Base-by-base conservation (phyloP, 2,888 invertebrate genomes). In the Strigamia transsilvanica region DNA sequence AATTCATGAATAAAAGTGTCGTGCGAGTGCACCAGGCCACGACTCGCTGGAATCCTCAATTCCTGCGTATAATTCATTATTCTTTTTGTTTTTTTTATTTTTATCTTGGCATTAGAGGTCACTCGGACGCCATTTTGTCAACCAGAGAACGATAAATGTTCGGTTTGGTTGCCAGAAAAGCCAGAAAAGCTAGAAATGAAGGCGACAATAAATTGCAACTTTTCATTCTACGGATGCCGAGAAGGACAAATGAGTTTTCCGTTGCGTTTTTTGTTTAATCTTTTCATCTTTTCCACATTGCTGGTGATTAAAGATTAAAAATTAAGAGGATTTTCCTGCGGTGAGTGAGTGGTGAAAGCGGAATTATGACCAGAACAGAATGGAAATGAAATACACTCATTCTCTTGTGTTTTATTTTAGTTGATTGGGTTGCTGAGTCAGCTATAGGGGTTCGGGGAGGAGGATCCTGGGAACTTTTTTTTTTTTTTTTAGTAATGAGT, bases 71-170 rank as follows among this genome's bases (percentile, higher is more conserved):
- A n/a, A 61, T 42, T 42, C 42, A 61, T 61, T 13, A n/a, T 61
- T 61, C 1, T 15, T 61, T 13, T 61, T n/a, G 2, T 9, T n/a
- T n/a, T n/a, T n/a, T n/a, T n/a, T n/a, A n/a, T 12, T 61, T 23
- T 61, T 18, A 12, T 23, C 7, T 0, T 66, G 27, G 1, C 4
- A 38, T 6, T 0, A 2, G 61, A 66, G 61, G 61, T 66, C 61
- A 66, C 61, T 66, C 12, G 61, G 61, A 23, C 61, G 61, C 61
- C 61, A 66, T 66, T 66, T 66, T 46, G 46, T 46, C 15, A 46
- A 46, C 46, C 0, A 46, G n/a, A 46, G 1, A 13, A 15, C n/a
- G 5, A 66, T 12, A 21, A 21, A 66, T 66, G 1, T 66, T n/a
- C n/a, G n/a, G 61, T 66, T n/a, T 66, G 61, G 12, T 5, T 46